These are phyloP conservation scores for Leptatherina wallacei DNA, from an alignment of 2,797 vertebrate genomes.

Conservation along the genomic window DNA sequence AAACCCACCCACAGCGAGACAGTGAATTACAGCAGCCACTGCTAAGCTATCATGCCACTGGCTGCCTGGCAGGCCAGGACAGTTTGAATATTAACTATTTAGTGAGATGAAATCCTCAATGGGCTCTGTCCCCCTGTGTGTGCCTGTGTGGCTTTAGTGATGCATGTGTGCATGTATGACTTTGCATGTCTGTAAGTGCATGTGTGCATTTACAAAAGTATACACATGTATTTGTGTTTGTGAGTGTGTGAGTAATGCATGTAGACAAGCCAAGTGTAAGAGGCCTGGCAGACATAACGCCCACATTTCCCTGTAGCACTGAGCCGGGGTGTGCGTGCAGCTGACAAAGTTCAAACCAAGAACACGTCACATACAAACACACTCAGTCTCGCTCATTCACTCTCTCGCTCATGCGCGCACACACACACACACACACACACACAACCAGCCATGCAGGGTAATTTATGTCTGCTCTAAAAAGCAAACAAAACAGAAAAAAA, in stretches of 20 bases:
- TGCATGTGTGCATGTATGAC: constrained; percentile 17
- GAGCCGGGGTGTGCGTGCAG: constrained; percentile 71
- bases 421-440: constrained; percentile 31
- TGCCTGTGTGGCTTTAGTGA: constrained; percentile 6
- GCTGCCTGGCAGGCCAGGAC: constrained; percentile 43
- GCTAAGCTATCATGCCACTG: constrained; percentile 41
- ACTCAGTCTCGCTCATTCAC: constrained; percentile 28
- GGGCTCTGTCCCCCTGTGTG: constrained; percentile 6
- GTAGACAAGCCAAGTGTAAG: constrained; percentile 81
- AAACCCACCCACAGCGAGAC: neutral
- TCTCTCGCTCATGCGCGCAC: constrained; percentile 12
- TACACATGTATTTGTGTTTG: constrained; percentile 31
- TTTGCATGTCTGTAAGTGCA: constrained; percentile 18
- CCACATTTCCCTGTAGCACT: constrained; percentile 76
- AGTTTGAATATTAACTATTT: constrained; percentile 61
- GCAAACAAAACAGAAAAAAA: constrained; percentile 68
- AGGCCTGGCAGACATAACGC: constrained; percentile 80
- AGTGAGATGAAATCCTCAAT: constrained; percentile 54
- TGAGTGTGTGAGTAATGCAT: constrained; percentile 72
- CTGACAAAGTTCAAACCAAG: constrained; percentile 72
- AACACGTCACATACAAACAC: constrained; percentile 64
- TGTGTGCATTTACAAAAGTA: constrained; percentile 10
- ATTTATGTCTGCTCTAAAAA: constrained; percentile 78
- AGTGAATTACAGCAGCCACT: constrained; percentile 26
- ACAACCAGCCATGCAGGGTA: constrained; percentile 73